Evolutionary conservation across 2,888 invertebrate genomes (phyloP), one percentile per base, ranked within the genome.

Genomic region (Lepidochrysops patricia): DNA sequence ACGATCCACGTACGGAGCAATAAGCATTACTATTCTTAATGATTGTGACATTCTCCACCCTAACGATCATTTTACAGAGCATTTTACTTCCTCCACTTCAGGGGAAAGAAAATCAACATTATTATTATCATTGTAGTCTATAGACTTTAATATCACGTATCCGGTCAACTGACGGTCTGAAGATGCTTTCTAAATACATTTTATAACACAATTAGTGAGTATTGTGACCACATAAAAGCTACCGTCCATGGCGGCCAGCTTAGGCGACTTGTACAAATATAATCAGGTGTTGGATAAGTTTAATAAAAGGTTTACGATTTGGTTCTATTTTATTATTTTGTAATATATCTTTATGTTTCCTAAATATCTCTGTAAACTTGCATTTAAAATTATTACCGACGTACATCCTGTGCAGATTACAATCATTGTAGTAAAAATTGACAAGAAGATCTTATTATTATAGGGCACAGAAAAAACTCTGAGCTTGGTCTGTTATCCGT

Each of bases 1-100:
- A 25, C 58, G 32, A 49, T 32, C 49, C 49, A 35, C 58, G 58
- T 58, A 35, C 58, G 26, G 27, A 49, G 50, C 50, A 58, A 52
- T 58, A 52, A 50, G 35, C 58, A 58, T 58, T 58, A 50, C 49
- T 52, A 34, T 19, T 34, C 34, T 50, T 34, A 58, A 54, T 54
- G 54, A 54, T 32, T 12, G 54, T 32, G 54, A 54, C 15, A 12
- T 15, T 54, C 26, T 4, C 54, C 29, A 15, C 52, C 29, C 32
- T 54, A 54, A 32, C 32, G 54, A 54, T 52, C 27, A 52, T 29
- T 54, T 54, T 54, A 29, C 19, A 52, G 6, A n/a, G 15, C 52
- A 13, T 13, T 29, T 29, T 27, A 29, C 15, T 52, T 7, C 15
- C 27, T 13, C 52, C 29, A 26, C 54, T 54, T 54, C 32, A 19